A percentile compares a stretch with the other conserved stretches of the same genome.
phyloP scores from a whole-genome alignment of 2,797 vertebrate species.

The Diceros bicornis region DNA sequence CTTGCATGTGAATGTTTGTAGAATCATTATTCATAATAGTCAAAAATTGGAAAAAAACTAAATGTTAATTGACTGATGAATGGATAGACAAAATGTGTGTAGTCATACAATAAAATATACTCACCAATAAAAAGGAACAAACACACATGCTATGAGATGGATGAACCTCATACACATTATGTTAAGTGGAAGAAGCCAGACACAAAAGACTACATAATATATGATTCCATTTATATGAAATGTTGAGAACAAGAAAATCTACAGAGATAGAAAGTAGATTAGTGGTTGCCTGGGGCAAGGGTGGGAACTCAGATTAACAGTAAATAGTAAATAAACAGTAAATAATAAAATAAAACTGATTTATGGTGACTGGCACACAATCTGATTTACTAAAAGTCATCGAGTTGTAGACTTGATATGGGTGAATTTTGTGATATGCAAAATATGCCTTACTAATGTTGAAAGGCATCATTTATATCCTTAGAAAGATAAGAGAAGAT shows the following conservation, averaged over 20 bases:
- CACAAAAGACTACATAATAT: not conserved
- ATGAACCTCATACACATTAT: not conserved
- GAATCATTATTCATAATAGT: too few relatives aligned
- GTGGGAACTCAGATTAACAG: not conserved
- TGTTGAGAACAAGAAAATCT: too few relatives aligned
- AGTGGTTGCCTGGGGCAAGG: too few relatives aligned
- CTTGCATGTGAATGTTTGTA: too few relatives aligned
- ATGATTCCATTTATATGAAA: too few relatives aligned
- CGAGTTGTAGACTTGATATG: not conserved
- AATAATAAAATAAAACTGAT: not conserved
- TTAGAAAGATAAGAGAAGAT: not conserved
- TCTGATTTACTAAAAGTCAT: not conserved
- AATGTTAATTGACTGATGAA: not conserved
- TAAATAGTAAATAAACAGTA: not conserved
- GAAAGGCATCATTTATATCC: not conserved
- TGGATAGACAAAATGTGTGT: not conserved
- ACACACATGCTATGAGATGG: not conserved
- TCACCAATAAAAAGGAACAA: not conserved
- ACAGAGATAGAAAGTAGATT: too few relatives aligned
- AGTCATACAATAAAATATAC: not conserved
- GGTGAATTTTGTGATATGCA: not conserved
- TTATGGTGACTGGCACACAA: not conserved
- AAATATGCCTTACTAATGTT: not conserved
- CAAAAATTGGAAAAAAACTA: not conserved
- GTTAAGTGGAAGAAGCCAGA: not conserved